A percentile compares a stretch with the other conserved stretches of the same genome.
Evolutionary conservation across 2,113 vertebrate genomes (phyloP).

Genomic region (Trinectes maculatus): DNA sequence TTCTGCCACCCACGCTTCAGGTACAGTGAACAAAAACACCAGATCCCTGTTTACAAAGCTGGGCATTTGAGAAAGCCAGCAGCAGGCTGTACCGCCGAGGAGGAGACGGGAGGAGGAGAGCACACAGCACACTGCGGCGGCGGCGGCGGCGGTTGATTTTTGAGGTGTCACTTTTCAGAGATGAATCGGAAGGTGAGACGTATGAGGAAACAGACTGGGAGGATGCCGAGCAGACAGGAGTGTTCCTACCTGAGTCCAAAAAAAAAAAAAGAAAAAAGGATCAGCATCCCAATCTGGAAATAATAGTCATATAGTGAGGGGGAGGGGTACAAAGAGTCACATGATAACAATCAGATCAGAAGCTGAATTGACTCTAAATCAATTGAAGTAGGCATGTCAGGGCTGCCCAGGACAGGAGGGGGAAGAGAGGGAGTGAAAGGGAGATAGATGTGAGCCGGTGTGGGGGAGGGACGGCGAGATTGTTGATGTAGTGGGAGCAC

Average conservation of each 20-base stretch:
- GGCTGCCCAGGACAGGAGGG: conserved; percentile 73
- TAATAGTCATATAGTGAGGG: conserved; percentile 60
- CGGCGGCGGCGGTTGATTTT: conserved; percentile 3
- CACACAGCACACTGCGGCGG: no score
- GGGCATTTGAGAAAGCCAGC: conserved; percentile 57
- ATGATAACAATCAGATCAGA: conserved; percentile 79
- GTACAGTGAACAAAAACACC: conserved; percentile 67
- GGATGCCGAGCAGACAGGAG: conserved; percentile 17
- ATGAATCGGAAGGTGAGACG: conserved; percentile 45
- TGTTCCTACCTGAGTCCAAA: conserved; percentile 13
- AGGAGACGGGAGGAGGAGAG: no score
- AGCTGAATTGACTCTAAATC: conserved; percentile 78
- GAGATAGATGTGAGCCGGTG: conserved; percentile 75
- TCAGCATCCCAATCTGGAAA: conserved; percentile 46
- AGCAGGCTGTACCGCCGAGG: conserved; percentile 36
- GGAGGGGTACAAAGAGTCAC: conserved; percentile 70
- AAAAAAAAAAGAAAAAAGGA: conserved; percentile 23
- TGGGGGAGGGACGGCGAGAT: conserved; percentile 81
- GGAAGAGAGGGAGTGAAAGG: conserved; percentile 67
- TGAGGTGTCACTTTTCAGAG: not conserved
- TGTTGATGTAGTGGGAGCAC: conserved; percentile 84
- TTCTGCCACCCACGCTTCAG: conserved; percentile 74
- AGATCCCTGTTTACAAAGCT: conserved; percentile 81
- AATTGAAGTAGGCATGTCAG: conserved; percentile 78
- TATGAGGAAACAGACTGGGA: conserved; percentile 6